phyloP scores from a whole-genome alignment of 2,888 invertebrate genomes.

The Drosophila sordidula region DNA sequence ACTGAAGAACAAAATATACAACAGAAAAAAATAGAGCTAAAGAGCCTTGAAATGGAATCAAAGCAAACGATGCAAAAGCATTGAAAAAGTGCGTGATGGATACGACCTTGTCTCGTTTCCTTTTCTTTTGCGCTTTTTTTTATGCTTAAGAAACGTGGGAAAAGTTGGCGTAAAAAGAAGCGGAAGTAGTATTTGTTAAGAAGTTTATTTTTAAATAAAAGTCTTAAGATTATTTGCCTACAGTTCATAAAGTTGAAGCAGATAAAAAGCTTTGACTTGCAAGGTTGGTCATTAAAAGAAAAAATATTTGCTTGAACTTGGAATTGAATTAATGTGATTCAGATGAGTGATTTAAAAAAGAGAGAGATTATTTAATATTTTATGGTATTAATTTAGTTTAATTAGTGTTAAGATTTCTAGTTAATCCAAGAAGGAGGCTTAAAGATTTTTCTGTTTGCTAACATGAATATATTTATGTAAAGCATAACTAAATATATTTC shows the following conservation, averaged over 20 bases:
- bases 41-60: conserved; percentile 31
- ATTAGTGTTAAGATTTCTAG: no score
- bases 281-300: conserved; percentile 1
- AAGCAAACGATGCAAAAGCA: conserved; percentile 13
- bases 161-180: conserved; percentile 14
- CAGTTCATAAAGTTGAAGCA: conserved; percentile 3
- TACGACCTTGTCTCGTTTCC: conserved; percentile 34
- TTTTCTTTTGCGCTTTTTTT: neutral
- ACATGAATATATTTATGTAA: no score
- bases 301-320: neutral
- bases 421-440: no score
- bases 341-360: neutral
- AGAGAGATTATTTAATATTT: neutral
- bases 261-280: neutral
- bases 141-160: conserved; percentile 34
- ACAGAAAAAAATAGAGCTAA: neutral
- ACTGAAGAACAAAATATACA: conserved; percentile 8
- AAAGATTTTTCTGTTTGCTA: no score
- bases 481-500: no score
- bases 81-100: conserved; percentile 31
- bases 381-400: neutral
- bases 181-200: neutral
- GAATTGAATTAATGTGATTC: neutral
- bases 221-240: neutral
- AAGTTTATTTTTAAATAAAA: conserved; percentile 14